Conservation (phyloP, 2,888 invertebrate species). For the Leucophora obtusa region DNA sequence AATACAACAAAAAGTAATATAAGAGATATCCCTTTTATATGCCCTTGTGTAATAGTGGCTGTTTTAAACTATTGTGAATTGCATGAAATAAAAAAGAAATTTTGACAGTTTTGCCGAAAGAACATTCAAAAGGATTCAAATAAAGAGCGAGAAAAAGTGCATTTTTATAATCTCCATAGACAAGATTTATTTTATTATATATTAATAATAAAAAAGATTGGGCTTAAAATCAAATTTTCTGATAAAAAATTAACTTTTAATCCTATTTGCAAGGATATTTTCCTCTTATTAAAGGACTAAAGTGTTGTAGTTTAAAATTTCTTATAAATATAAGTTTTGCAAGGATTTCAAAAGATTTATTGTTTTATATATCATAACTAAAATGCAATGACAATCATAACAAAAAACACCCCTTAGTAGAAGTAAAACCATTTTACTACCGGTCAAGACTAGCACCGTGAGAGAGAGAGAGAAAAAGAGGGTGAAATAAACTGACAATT, state of each 20-base stretch:
- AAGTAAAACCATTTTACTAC: neutral
- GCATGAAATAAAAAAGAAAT: neutral
- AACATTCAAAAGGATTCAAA: neutral
- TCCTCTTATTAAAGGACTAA: neutral
- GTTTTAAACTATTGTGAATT: neutral
- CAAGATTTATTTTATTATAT: neutral
- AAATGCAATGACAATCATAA: conserved; percentile 40
- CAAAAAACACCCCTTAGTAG: conserved; percentile 39
- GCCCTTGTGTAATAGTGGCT: no score
- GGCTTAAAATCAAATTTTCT: no score
- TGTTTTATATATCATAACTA: neutral
- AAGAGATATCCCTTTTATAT: no score
- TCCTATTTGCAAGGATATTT: no score
- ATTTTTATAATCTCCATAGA: neutral
- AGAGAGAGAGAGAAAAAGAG: conserved; percentile 4
- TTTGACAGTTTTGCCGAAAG: neutral
- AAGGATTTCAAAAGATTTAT: neutral
- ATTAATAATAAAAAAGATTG: neutral
- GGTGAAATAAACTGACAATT: conserved; percentile 22
- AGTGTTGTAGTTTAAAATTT: neutral
- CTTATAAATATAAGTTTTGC: neutral
- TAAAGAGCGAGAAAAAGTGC: neutral
- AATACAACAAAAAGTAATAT: no score
- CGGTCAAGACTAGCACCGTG: neutral
- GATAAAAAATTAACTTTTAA: neutral